Percentiles rank a stretch among this genome's conserved stretches.
These are phyloP conservation scores for Callinectes sapidus DNA, from an alignment of 2,888 invertebrate genomes.

Conservation along the genomic window DNA sequence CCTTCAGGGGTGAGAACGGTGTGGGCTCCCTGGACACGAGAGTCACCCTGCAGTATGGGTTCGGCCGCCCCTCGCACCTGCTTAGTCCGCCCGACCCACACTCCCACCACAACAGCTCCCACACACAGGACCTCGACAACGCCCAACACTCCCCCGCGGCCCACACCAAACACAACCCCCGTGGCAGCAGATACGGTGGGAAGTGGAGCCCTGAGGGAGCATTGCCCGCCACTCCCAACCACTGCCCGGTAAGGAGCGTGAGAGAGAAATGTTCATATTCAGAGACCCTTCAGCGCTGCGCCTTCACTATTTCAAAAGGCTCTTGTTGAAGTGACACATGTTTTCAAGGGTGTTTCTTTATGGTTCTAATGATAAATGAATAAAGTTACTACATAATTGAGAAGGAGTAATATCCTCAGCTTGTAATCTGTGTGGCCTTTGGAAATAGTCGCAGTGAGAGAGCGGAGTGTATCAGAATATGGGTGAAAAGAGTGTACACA, in stretches of 20 bases:
- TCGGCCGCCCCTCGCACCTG: slow-evolving; percentile 9
- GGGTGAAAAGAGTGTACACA: neutral
- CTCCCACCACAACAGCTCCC: slow-evolving; percentile 46
- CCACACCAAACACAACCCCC: slow-evolving; percentile 5
- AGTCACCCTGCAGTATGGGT: slow-evolving; percentile 50
- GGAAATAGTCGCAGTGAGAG: too few relatives aligned
- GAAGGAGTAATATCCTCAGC: too few relatives aligned
- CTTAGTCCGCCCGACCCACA: slow-evolving; percentile 19
- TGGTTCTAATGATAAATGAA: too few relatives aligned
- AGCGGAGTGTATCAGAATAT: too few relatives aligned
- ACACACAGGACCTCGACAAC: slow-evolving; percentile 1
- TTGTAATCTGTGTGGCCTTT: too few relatives aligned
- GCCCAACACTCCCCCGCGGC: slow-evolving; percentile 8
- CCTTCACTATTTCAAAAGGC: too few relatives aligned
- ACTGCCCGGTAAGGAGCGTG: slow-evolving; percentile 14
- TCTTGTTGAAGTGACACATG: too few relatives aligned
- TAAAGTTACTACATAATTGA: too few relatives aligned
- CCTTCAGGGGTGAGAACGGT: slow-evolving; percentile 54
- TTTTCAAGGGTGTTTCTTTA: too few relatives aligned
- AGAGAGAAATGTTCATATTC: too few relatives aligned
- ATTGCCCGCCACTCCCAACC: slow-evolving; percentile 8
- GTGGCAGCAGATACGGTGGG: neutral
- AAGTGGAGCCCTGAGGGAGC: slow-evolving; percentile 19
- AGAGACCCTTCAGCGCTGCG: too few relatives aligned
- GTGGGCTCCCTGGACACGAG: slow-evolving; percentile 44